Base-by-base conservation (phyloP, 2,113 vertebrate species). In the Echinops telfairi region DNA sequence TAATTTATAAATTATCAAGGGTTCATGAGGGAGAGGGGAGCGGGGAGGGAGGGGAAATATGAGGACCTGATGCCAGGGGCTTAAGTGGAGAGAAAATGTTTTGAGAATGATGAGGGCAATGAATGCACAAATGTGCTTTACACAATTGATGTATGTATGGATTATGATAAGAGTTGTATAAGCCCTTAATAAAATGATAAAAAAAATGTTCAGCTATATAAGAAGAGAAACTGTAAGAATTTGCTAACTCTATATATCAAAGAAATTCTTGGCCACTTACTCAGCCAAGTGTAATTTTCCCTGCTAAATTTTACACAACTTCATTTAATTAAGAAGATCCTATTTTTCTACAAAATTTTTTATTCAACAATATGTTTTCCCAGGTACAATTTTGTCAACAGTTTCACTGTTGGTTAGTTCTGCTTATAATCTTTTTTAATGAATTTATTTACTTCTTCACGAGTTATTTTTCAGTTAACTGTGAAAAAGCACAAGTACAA, bases 301-400 rank as follows among this genome's bases (percentile, higher is more conserved):
- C 12, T 73, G 40, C 36, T 57, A 86, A 25, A 33, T 57, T 80
- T 81, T 57, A 4, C 33, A 40, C 40, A 57, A 71, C 6, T 89
- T 40, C 29, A 79, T 85, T 90, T 62, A 88, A 91, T 73, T 86
- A 93, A 90, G 80, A 95, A 36, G 77, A 80, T 25, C 80, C 15
- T 40, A 23, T 57, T 47, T 83, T 57, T 58, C 25, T 11, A 36
- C 25, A 53, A 53, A 40, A 40, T 31, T 36, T 80, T 83, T 62
- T 38, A 88, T 38, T 6, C 53, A 73, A 23, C 8, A n/a, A 31
- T 66, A 10, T 27, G 8, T 85, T 84, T 92, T 88, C 16, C 25
- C 5, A 58, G 22, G 22, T 83, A 78, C 12, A 79, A 20, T 92
- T 88, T 92, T 71, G 40, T 71, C 66, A 81, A 38, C 2, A 19